These are phyloP conservation scores for Denticeps clupeoides DNA, from an alignment of 2,797 vertebrate genomes.

Conservation along the genomic window DNA sequence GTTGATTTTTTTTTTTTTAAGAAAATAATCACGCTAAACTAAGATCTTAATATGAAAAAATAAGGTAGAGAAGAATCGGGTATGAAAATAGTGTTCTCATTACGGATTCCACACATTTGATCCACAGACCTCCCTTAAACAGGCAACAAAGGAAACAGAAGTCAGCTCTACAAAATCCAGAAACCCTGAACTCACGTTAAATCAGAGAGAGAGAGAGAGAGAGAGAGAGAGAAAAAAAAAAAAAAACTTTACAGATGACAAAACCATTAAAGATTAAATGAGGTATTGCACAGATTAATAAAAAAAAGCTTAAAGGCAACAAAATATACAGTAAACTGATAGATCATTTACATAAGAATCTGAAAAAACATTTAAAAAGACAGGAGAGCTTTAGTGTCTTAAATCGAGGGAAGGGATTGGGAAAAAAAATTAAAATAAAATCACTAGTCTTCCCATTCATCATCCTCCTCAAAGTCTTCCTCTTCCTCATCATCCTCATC, in stretches of 20 bases:
- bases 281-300: conserved; percentile 99
- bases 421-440: conserved; percentile 39
- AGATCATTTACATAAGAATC: conserved; percentile 90
- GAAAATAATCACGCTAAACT: conserved; percentile 84
- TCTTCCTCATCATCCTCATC: conserved; percentile 94
- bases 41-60: conserved; percentile 80
- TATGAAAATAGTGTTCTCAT: conserved; percentile 96
- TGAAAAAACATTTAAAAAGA: conserved; percentile 76
- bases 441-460: conserved; percentile 96
- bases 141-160: conserved; percentile 52
- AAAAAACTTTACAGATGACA: conserved; percentile 34
- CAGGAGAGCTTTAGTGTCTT: conserved; percentile 80
- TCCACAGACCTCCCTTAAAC: conserved; percentile 60
- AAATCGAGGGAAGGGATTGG: conserved; percentile 40
- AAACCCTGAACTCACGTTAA: conserved; percentile 65
- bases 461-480: conserved; percentile 95
- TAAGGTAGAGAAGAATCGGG: conserved; percentile 85
- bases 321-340: conserved; percentile 93
- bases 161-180: conserved; percentile 45
- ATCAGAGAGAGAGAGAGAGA: conserved; percentile 59
- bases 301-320: conserved; percentile 77
- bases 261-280: conserved; percentile 88
- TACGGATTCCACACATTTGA: conserved; percentile 58
- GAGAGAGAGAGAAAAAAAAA: conserved; percentile 45
- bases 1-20: conserved; percentile 62